Evolutionary conservation across 2,797 vertebrate genomes (phyloP).

Genomic region (Spea hammondii): DNA sequence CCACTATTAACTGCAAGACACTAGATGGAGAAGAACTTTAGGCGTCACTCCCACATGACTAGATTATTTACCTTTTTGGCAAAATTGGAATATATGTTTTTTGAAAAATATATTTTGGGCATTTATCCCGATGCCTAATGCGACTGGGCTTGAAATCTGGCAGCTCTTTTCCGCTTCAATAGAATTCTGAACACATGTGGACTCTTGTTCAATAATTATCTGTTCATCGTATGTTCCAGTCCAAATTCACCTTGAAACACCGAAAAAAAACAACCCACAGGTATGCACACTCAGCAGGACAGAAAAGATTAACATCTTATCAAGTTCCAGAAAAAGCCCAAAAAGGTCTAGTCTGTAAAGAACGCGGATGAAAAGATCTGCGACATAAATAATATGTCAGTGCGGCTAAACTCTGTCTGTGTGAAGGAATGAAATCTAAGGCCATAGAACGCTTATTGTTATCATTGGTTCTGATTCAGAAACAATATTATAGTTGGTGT

Average conservation of each 20-base stretch:
- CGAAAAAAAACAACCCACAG: neutral
- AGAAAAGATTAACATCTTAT: constrained; percentile 43
- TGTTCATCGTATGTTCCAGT: neutral
- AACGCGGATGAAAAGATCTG: constrained; percentile 29
- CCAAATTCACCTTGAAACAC: constrained; percentile 13
- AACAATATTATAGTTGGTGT: constrained; percentile 52
- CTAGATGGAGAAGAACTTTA: no score
- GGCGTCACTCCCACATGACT: no score
- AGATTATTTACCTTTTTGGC: no score
- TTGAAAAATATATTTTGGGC: no score
- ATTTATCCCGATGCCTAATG: no score
- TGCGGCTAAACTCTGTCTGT: constrained; percentile 27
- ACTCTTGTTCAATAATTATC: neutral
- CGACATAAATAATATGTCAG: constrained; percentile 46
- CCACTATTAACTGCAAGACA: no score
- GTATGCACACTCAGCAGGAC: constrained; percentile 25
- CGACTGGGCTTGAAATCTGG: no score
- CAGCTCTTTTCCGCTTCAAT: neutral
- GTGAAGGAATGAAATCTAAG: constrained; percentile 31
- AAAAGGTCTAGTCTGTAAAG: constrained; percentile 24
- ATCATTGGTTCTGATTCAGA: constrained; percentile 47
- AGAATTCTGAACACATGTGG: neutral
- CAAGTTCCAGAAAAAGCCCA: constrained; percentile 12
- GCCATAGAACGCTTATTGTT: constrained; percentile 42
- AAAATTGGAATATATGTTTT: no score